Evolutionary conservation across 2,797 vertebrate species (phyloP).

Genomic region (Tenualosa thibaudeaui): DNA sequence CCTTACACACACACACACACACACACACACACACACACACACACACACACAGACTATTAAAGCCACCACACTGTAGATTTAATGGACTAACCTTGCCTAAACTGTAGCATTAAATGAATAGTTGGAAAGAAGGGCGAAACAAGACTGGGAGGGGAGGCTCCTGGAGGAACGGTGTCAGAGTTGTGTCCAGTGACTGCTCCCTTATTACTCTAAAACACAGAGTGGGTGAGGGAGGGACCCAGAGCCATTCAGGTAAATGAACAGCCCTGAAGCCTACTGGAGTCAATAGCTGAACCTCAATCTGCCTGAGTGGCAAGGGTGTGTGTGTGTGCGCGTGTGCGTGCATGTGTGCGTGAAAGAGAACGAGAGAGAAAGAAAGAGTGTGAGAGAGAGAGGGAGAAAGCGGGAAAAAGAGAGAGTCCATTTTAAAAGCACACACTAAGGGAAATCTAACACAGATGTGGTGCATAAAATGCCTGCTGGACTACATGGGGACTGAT

Average conservation of each 20-base stretch:
- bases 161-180: background rate
- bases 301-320: background rate
- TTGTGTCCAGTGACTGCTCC: background rate
- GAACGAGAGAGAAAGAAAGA: background rate
- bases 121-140: background rate
- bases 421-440: background rate
- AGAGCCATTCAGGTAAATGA: background rate
- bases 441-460: background rate
- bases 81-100: background rate
- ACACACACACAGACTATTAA: slow-evolving; percentile 8
- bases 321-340: slow-evolving; percentile 9
- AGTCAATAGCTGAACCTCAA: slow-evolving; percentile 15
- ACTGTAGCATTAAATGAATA: background rate
- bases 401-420: background rate
- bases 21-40: background rate
- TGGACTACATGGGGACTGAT: background rate
- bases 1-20: background rate
- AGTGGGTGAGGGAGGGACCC: background rate
- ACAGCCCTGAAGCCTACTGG: background rate
- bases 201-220: background rate
- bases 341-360: background rate
- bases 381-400: background rate
- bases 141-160: background rate
- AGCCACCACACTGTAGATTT: background rate
- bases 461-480: background rate